Conservation (phyloP, 1,140 invertebrate genomes). For the Mercenaria mercenaria region DNA sequence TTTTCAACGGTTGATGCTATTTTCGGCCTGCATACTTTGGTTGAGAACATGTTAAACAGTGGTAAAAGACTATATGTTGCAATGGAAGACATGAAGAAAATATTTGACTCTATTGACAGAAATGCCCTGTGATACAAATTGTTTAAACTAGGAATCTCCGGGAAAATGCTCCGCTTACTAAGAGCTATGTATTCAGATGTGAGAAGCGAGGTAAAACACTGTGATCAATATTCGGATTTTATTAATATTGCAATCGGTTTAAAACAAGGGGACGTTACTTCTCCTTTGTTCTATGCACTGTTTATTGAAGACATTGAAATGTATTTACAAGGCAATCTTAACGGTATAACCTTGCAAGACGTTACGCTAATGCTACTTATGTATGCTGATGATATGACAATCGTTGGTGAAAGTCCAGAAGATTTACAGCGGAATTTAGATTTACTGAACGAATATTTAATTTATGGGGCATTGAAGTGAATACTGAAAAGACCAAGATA, state of each 20-base stretch:
- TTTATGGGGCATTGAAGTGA: neutral
- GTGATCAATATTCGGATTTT: neutral
- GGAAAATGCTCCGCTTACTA: neutral
- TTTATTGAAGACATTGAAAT: conserved; percentile 17
- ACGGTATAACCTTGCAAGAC: neutral
- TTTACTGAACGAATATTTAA: neutral
- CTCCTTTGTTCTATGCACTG: neutral
- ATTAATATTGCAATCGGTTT: neutral
- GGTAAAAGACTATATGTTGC: neutral
- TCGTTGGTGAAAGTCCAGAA: neutral
- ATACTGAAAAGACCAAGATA: neutral
- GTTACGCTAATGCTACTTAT: neutral
- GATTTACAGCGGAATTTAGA: neutral
- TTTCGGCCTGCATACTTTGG: neutral
- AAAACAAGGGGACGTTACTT: conserved; percentile 1
- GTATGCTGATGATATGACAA: neutral
- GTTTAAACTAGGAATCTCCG: neutral
- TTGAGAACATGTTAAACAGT: neutral
- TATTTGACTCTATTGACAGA: neutral
- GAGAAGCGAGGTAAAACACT: neutral
- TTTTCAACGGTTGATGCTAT: neutral
- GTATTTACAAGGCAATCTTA: neutral
- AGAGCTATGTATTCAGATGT: neutral
- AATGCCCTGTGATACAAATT: neutral
- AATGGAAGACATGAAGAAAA: neutral